A percentile compares a stretch with the other conserved stretches of the same genome.
These are phyloP conservation scores for Gastrophryne carolinensis DNA, from an alignment of 2,797 vertebrate species.

Conservation along the genomic window DNA sequence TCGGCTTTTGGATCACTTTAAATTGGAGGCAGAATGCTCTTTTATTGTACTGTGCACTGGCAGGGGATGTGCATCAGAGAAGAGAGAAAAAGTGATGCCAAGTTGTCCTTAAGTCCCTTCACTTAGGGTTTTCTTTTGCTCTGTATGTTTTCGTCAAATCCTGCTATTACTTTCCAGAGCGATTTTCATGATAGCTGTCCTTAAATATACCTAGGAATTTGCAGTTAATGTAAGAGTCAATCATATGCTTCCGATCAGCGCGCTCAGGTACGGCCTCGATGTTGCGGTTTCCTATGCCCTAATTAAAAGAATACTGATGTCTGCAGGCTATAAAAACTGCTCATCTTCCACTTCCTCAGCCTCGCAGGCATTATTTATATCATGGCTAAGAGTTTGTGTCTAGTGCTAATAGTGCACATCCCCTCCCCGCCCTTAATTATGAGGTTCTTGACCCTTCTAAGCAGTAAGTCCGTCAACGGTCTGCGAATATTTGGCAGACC, in stretches of 20 bases:
- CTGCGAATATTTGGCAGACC: constrained; percentile 43
- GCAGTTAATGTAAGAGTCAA: too few relatives aligned
- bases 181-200: too few relatives aligned
- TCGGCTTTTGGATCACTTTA: too few relatives aligned
- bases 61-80: too few relatives aligned
- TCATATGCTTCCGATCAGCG: neutral
- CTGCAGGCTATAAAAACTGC: constrained; percentile 12
- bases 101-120: too few relatives aligned
- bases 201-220: too few relatives aligned
- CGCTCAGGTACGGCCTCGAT: neutral
- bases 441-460: constrained; percentile 50
- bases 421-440: constrained; percentile 35
- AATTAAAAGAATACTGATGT: neutral
- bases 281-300: constrained; percentile 7
- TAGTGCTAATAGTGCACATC: constrained; percentile 27
- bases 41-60: too few relatives aligned
- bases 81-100: too few relatives aligned
- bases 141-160: too few relatives aligned
- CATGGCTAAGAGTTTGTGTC: constrained; percentile 30
- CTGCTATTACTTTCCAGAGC: too few relatives aligned
- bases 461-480: constrained; percentile 57
- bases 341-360: constrained; percentile 29
- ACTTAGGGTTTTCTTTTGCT: too few relatives aligned
- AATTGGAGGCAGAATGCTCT: too few relatives aligned
- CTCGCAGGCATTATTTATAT: constrained; percentile 37